Evolutionary conservation across 2,797 vertebrate species (phyloP), one percentile per base, ranked within the genome.

Genomic region (Chrysocyon brachyurus): DNA sequence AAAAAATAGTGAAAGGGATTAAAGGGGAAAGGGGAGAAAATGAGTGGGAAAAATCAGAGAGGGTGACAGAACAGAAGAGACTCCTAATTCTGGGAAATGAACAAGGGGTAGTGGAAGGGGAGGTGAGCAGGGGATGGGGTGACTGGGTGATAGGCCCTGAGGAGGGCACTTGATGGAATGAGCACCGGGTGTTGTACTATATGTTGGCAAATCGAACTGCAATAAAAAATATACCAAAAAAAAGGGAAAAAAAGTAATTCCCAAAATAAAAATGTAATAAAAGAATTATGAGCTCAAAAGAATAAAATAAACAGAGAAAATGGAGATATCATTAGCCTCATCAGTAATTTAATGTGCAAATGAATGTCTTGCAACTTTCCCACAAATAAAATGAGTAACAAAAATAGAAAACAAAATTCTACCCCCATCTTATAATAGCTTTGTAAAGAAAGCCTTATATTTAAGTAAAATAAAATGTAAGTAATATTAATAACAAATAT

Each of bases 381-480:
- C 52, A 73, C 5, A 87, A 36, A 28, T 49, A 17, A 49, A 86
- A 75, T 16, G 8, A 85, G 40, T 36, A 33, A 81, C 15, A 72
- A 77, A 85, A 79, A 79, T 46, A 95, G 70, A 11, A 88, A 21
- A 52, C 15, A 77, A 88, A 79, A 33, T 31, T 21, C 5, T 91
- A 73, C 11, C 14, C 4, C 46, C 6, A 12, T 15, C 56, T 81
- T 72, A 63, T 0, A 75, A 68, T 5, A 78, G 77, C 7, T 61
- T 90, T 54, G 70, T 26, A 40, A 22, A 63, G 40, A 63, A 70
- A 73, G 8, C 36, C n/a, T 77, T 59, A 3, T 4, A 84, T 54
- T 17, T 83, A 70, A 92, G 21, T 72, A 16, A 77, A 83, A 70
- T 75, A 94, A 85, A 75, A 66, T 36, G 52, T 61, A 91, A 91